Evolutionary conservation across 2,888 invertebrate species (phyloP).

Genomic region (Argyresthia albistria): DNA sequence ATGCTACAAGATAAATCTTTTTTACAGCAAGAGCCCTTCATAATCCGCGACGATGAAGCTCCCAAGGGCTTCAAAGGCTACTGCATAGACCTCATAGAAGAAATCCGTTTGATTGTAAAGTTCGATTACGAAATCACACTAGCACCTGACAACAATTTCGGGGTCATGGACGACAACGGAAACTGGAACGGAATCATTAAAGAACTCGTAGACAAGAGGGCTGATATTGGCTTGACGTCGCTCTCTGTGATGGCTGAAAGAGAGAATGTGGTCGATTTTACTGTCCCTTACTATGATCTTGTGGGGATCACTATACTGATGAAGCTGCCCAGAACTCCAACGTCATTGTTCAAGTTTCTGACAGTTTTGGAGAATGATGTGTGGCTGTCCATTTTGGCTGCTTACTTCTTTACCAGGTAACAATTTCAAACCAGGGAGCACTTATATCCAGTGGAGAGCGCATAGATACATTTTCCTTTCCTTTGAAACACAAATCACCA

Average conservation of each 20-base stretch:
- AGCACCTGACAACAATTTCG: slow-evolving; percentile 86
- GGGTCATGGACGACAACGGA: slow-evolving; percentile 89
- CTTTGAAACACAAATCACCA: too few relatives aligned
- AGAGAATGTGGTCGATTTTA: slow-evolving; percentile 97
- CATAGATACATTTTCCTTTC: too few relatives aligned
- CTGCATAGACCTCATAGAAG: slow-evolving; percentile 93
- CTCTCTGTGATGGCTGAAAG: slow-evolving; percentile 98
- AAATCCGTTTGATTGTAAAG: slow-evolving; percentile 85
- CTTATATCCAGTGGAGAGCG: too few relatives aligned
- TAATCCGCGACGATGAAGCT: slow-evolving; percentile 77
- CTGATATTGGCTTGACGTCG: slow-evolving; percentile 94
- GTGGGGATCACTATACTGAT: slow-evolving; percentile 98
- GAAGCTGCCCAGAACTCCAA: slow-evolving; percentile 90
- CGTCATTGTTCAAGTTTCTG: slow-evolving; percentile 96
- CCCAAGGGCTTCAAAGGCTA: slow-evolving; percentile 86
- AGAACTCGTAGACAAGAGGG: slow-evolving; percentile 86
- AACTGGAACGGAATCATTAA: slow-evolving; percentile 90
- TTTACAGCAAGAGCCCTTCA: slow-evolving; percentile 85
- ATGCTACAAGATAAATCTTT: too few relatives aligned
- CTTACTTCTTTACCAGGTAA: slow-evolving; percentile 94
- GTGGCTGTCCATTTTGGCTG: slow-evolving; percentile 96
- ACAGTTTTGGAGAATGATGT: slow-evolving; percentile 96
- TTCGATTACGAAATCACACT: slow-evolving; percentile 93
- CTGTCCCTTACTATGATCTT: slow-evolving; percentile 97
- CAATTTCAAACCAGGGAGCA: too few relatives aligned